Base-by-base conservation (phyloP, 2,113 vertebrate species). In the Eira barbara region DNA sequence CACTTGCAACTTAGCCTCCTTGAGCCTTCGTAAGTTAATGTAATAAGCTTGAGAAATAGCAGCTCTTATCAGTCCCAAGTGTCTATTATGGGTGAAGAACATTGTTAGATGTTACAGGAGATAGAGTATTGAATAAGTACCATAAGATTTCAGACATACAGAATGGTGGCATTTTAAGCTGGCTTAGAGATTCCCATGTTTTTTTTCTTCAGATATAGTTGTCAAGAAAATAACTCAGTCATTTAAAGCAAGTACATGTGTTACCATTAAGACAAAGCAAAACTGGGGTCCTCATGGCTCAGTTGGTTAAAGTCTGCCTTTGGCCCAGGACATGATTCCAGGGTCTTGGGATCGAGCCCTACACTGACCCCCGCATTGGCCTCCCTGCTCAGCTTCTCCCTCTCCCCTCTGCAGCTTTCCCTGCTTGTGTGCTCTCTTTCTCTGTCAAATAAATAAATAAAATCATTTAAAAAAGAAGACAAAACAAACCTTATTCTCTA, bases 1-100 rank as follows among this genome's bases (percentile, higher is more conserved):
- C 15, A 57, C 47, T 55, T 94, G 55, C 25, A 95, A 94, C 93
- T 98, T 97, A 27, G 0, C n/a, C 87, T 97, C 29, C 97, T 69
- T 61, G 9, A 76, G 27, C n/a, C 27, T 82, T 31, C 36, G 25
- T n/a, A 49, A 23, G 12, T 12, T 76, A 21, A 39, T 36, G 21
- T 27, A 87, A 87, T 25, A 93, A 47, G 5, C 7, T 63, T 82
- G 91, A 85, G 20, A 78, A 89, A 86, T 42, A 39, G 57, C 8
- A 81, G 57, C 29, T 89, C 6, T 63, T 80, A 61, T 85, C 63
- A 63, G 36, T 81, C 80, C 17, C 39, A 92, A 81, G 55, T n/a
- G 29, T 55, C 42, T 87, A 6, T 49, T 71, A 47, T 49, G 80
- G 15, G 59, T 93, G 86, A 89, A 4, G 13, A 10, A 67, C 13